A percentile compares a stretch with the other conserved stretches of the same genome.
Evolutionary conservation across 2,113 vertebrate genomes (phyloP).

Genomic region (Ctenodactylus gundi): DNA sequence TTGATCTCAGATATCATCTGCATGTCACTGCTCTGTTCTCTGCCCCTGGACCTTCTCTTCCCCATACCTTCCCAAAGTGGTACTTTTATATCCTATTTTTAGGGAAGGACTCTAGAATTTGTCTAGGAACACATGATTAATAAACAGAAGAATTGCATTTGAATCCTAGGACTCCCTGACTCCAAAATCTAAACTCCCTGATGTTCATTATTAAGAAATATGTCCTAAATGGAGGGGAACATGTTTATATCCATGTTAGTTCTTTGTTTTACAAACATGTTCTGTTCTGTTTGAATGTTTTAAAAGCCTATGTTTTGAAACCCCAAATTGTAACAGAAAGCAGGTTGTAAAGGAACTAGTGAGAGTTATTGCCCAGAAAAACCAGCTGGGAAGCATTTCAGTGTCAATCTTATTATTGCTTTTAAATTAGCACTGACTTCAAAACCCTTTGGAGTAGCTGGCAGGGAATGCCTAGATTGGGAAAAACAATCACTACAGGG

Average conservation of each 20-base stretch:
- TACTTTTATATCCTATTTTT: not conserved
- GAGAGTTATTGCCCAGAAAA: slow-evolving; percentile 70
- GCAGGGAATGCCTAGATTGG: slow-evolving; percentile 40
- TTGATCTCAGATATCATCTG: not conserved
- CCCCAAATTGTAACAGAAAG: slow-evolving; percentile 67
- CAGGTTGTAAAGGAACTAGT: slow-evolving; percentile 64
- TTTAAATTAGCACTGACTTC: slow-evolving; percentile 77
- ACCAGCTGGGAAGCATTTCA: slow-evolving; percentile 75
- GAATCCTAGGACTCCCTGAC: not conserved
- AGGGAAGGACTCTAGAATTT: not conserved
- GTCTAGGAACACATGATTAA: not conserved
- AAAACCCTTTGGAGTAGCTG: slow-evolving; percentile 74
- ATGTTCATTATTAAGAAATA: not conserved
- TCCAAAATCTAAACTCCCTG: not conserved
- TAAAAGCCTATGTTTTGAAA: slow-evolving; percentile 67
- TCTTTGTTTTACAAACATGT: slow-evolving; percentile 69
- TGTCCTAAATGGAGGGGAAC: not conserved
- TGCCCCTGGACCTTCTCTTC: not conserved
- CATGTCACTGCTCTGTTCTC: not conserved
- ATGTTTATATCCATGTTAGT: slow-evolving; percentile 6
- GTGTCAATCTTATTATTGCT: slow-evolving; percentile 78
- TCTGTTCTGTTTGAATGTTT: slow-evolving; percentile 67
- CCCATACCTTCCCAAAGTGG: not conserved
- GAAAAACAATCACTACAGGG: slow-evolving; percentile 52
- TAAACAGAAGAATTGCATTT: not conserved